phyloP scores from a whole-genome alignment of 2,888 invertebrate species.

The Nipponacmea schrenckii region DNA sequence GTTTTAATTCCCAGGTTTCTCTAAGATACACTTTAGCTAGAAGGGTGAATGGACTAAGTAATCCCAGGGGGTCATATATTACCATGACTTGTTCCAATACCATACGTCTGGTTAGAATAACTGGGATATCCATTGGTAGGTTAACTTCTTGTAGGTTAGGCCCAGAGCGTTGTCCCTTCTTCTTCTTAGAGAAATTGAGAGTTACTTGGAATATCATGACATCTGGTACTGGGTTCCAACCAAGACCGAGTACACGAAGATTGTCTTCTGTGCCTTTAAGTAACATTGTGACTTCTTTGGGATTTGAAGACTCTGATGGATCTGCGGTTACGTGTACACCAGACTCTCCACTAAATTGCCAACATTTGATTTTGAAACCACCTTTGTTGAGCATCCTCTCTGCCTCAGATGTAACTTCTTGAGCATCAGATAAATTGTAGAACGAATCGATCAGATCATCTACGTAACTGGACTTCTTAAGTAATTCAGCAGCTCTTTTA shows the following conservation, averaged over 20 bases:
- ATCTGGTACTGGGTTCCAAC: neutral
- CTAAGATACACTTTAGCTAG: slow-evolving; percentile 15
- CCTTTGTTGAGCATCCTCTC: slow-evolving; percentile 14
- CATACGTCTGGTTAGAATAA: neutral
- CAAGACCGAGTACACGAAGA: slow-evolving; percentile 1
- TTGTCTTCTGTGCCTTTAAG: neutral
- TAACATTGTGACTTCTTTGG: neutral
- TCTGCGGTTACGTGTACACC: too few relatives aligned
- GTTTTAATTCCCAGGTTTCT: slow-evolving; percentile 15
- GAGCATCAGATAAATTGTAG: neutral
- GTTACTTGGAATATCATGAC: slow-evolving; percentile 8
- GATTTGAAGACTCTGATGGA: too few relatives aligned
- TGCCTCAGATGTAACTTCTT: slow-evolving; percentile 1
- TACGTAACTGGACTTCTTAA: slow-evolving; percentile 15
- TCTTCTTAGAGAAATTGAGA: slow-evolving; percentile 10
- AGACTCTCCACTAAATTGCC: neutral
- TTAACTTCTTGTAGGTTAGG: neutral
- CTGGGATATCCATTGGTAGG: neutral
- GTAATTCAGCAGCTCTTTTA: slow-evolving; percentile 8
- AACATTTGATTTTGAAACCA: slow-evolving; percentile 1
- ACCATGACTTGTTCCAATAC: slow-evolving; percentile 9
- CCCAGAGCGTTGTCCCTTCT: neutral
- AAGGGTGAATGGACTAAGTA: slow-evolving; percentile 6
- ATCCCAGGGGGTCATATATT: slow-evolving; percentile 11
- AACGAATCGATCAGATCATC: slow-evolving; percentile 12